A percentile compares a stretch with the other conserved stretches of the same genome.
phyloP scores from a whole-genome alignment of 2,797 vertebrate genomes.

The Anguilla megastoma region DNA sequence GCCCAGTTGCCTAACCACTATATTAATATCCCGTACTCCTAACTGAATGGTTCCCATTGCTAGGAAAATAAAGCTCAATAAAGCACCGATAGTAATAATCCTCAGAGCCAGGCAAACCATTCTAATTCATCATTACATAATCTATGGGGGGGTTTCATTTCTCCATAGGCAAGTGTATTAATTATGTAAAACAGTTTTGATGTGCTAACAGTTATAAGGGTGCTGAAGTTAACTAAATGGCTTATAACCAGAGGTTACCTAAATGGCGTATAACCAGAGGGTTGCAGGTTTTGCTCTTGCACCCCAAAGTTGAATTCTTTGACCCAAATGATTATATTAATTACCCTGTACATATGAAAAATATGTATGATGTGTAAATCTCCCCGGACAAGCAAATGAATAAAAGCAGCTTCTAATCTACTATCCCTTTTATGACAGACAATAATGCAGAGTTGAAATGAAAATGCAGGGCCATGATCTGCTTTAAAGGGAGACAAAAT shows the following conservation, averaged over 20 bases:
- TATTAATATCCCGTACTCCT: not conserved
- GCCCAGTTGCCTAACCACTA: not conserved
- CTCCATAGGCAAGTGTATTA: constrained; percentile 17
- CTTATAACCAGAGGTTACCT: not conserved
- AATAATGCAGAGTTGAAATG: not conserved
- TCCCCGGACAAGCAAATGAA: not conserved
- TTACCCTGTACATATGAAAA: not conserved
- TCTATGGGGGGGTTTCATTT: not conserved
- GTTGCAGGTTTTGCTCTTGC: not conserved
- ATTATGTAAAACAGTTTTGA: constrained; percentile 11
- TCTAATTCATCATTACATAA: constrained; percentile 16
- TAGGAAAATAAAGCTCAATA: not conserved
- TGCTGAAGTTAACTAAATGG: not conserved
- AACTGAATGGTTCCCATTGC: not conserved
- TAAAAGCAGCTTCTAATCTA: not conserved
- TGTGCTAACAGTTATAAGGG: not conserved
- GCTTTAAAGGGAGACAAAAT: constrained; percentile 6
- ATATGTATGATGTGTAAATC: not conserved
- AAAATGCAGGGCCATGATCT: not conserved
- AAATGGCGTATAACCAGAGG: not conserved
- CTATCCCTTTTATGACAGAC: not conserved
- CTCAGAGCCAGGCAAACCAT: not conserved
- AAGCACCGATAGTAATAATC: not conserved
- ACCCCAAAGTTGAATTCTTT: not conserved
- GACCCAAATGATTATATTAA: not conserved